Evolutionary conservation across 2,797 vertebrate genomes (phyloP).

Genomic region (Enoplosus armatus): DNA sequence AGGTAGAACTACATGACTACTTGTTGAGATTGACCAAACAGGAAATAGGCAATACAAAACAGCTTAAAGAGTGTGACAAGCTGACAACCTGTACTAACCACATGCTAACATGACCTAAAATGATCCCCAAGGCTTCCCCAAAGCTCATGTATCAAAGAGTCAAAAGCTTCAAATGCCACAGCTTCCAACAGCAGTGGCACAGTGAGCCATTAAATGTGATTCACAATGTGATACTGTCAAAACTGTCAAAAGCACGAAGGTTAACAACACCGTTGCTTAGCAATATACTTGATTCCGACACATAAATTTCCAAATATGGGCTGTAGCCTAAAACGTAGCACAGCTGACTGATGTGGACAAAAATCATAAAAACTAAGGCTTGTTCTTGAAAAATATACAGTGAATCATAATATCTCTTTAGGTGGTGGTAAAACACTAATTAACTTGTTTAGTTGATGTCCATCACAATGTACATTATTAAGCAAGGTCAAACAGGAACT

Average conservation of each 20-base stretch:
- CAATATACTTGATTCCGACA: conserved; percentile 14
- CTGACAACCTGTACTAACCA: conserved; percentile 35
- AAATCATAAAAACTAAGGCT: not conserved
- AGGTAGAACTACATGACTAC: not conserved
- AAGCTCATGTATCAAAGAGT: conserved; percentile 48
- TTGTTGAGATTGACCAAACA: conserved; percentile 14
- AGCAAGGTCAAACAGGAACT: too few relatives aligned
- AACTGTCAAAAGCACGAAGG: conserved; percentile 42
- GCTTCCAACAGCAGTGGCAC: conserved; percentile 16
- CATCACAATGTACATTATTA: not conserved
- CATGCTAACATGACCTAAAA: conserved; percentile 55
- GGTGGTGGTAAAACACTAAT: not conserved
- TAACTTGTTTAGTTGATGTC: not conserved
- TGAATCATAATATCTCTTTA: not conserved
- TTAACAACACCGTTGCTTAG: conserved; percentile 1
- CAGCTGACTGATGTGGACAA: not conserved
- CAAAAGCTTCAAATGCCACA: conserved; percentile 49
- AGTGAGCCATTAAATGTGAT: conserved; percentile 43
- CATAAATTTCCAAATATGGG: not conserved
- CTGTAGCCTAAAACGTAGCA: not conserved
- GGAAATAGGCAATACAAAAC: not conserved
- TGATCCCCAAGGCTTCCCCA: conserved; percentile 39
- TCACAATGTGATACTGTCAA: conserved; percentile 46
- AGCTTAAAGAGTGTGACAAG: conserved; percentile 17
- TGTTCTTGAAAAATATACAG: not conserved